phyloP scores from a whole-genome alignment of 2,113 vertebrate species.

The Casuarius casuarius region DNA sequence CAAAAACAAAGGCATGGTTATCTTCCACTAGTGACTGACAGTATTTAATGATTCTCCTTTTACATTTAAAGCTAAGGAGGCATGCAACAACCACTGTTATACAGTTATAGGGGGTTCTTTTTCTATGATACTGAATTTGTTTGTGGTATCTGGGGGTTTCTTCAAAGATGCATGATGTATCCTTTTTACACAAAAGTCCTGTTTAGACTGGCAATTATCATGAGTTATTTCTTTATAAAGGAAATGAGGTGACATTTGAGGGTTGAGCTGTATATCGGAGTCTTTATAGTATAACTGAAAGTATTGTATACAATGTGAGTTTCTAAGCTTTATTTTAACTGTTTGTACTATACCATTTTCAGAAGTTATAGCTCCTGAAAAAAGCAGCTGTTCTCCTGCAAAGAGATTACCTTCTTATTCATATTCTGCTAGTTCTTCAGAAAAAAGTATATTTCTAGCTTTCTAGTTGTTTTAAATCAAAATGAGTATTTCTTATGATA shows the following conservation, averaged over 20 bases:
- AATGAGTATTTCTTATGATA: not conserved
- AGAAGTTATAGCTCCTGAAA: not conserved
- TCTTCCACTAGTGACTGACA: not conserved
- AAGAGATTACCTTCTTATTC: not conserved
- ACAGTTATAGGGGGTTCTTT: not conserved
- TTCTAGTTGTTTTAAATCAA: not conserved
- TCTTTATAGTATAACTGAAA: no score
- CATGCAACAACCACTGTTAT: not conserved
- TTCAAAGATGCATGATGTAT: not conserved
- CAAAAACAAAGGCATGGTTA: not conserved
- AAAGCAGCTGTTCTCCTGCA: not conserved
- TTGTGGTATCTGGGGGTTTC: not conserved
- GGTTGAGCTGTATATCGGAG: no score
- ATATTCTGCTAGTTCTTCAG: not conserved
- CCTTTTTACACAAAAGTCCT: not conserved
- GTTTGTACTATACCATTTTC: no score
- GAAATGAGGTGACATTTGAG: no score
- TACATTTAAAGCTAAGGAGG: not conserved
- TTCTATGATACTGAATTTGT: not conserved
- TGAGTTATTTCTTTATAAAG: no score
- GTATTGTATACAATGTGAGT: no score
- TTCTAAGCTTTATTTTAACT: no score
- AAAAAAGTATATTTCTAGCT: not conserved
- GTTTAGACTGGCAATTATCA: no score
- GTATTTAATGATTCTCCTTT: not conserved